phyloP scores from a whole-genome alignment of 2,888 invertebrate species.

The Hypolimnas misippus region DNA sequence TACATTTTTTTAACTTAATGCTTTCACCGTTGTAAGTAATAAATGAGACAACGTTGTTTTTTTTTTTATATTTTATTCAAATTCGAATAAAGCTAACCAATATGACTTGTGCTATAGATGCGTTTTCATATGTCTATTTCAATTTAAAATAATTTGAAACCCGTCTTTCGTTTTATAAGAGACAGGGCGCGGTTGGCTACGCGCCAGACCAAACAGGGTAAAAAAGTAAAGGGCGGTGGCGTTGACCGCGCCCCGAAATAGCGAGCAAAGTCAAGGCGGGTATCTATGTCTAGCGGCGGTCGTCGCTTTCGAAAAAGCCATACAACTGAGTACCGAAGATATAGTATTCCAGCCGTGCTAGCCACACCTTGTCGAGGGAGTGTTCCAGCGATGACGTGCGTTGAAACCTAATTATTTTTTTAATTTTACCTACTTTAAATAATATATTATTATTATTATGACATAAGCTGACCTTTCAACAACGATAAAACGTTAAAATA shows the following conservation, averaged over 20 bases:
- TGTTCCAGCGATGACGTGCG: constrained; percentile 18
- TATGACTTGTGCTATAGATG: not conserved
- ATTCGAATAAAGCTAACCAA: not conserved
- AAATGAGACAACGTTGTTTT: no score
- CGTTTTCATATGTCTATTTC: constrained; percentile 7
- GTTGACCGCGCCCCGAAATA: constrained; percentile 78
- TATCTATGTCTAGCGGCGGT: constrained; percentile 52
- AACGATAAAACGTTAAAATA: constrained; percentile 20
- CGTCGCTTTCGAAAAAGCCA: constrained; percentile 23
- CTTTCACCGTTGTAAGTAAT: no score
- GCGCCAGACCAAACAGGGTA: constrained; percentile 81
- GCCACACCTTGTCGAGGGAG: constrained; percentile 23
- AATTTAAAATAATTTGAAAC: constrained; percentile 48
- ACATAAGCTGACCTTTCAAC: constrained; percentile 26
- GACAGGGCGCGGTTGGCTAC: constrained; percentile 72
- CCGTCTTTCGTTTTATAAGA: constrained; percentile 54
- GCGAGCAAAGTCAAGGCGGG: constrained; percentile 82
- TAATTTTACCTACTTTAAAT: constrained; percentile 19
- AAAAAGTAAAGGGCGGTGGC: constrained; percentile 76
- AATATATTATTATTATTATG: constrained; percentile 15
- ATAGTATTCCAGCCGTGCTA: constrained; percentile 23
- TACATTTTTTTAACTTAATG: no score
- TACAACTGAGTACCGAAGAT: constrained; percentile 18
- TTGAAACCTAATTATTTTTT: constrained; percentile 24
- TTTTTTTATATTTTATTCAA: not conserved